phyloP scores from a whole-genome alignment of 1,140 invertebrate genomes.

The Tigriopus japonicus region DNA sequence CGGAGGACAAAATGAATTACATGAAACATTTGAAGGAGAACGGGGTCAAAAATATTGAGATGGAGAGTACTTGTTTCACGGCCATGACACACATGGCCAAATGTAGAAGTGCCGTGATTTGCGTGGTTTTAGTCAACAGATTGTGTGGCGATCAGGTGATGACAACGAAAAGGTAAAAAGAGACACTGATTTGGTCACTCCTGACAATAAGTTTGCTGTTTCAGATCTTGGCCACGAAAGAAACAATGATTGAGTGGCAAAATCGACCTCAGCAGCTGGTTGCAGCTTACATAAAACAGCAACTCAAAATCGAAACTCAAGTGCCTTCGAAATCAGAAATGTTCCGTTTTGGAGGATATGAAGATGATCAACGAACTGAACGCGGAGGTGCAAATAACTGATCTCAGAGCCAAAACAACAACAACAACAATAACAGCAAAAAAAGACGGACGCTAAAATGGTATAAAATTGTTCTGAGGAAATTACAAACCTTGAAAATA shows the following conservation, averaged over 20 bases:
- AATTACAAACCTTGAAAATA: too few relatives aligned
- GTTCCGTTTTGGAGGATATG: neutral
- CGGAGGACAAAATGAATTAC: conserved; percentile 74
- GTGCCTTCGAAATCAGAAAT: too few relatives aligned
- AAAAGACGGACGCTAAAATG: neutral
- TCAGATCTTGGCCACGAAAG: neutral
- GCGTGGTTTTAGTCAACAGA: conserved; percentile 79
- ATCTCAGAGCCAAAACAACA: too few relatives aligned
- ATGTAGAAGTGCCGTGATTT: conserved; percentile 75
- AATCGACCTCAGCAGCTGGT: neutral
- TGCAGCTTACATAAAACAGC: neutral
- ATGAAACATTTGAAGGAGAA: conserved; percentile 49
- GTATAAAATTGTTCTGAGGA: neutral
- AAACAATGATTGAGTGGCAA: neutral
- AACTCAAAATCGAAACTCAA: neutral
- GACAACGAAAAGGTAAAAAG: conserved; percentile 41
- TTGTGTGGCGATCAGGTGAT: conserved; percentile 82
- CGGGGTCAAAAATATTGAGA: conserved; percentile 90
- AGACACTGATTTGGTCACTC: neutral
- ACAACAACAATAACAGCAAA: too few relatives aligned
- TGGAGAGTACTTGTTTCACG: conserved; percentile 84
- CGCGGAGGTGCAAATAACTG: too few relatives aligned
- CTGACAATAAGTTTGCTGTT: neutral
- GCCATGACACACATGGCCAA: conserved; percentile 85
- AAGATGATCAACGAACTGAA: neutral